These are phyloP conservation scores for Amblyjoppa fuscipennis DNA, from an alignment of 2,888 invertebrate genomes.

Conservation along the genomic window DNA sequence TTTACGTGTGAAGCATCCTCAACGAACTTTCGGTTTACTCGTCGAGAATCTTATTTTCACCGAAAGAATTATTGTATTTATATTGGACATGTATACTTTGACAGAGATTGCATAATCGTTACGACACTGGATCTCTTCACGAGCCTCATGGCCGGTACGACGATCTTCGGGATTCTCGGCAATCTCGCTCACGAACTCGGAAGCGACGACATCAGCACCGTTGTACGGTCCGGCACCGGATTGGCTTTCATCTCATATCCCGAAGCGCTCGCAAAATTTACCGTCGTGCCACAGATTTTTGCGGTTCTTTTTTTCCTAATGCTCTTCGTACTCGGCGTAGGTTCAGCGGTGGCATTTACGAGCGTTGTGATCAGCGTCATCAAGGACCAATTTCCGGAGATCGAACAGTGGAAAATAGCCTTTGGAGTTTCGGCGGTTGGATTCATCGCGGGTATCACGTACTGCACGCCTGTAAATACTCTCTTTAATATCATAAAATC, in stretches of 20 bases:
- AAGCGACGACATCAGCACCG: conserved; percentile 87
- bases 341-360: conserved; percentile 91
- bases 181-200: conserved; percentile 90
- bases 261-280: conserved; percentile 92
- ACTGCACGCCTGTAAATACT: conserved; percentile 90
- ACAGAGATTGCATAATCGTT: conserved; percentile 91
- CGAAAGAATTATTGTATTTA: neutral
- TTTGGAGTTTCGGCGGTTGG: conserved; percentile 86
- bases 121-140: conserved; percentile 94
- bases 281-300: conserved; percentile 89
- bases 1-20: too few relatives aligned
- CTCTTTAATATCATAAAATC: neutral
- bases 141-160: conserved; percentile 92
- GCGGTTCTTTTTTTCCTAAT: conserved; percentile 85
- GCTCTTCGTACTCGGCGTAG: conserved; percentile 93
- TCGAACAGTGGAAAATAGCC: conserved; percentile 88
- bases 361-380: conserved; percentile 90
- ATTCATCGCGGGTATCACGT: conserved; percentile 89
- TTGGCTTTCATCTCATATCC: conserved; percentile 95
- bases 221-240: conserved; percentile 92
- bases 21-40: neutral
- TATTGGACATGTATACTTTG: neutral
- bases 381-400: conserved; percentile 88
- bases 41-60: neutral
- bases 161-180: conserved; percentile 94